These are phyloP conservation scores for Armadillidium nasatum DNA, from an alignment of 1,140 invertebrate species.

Conservation along the genomic window DNA sequence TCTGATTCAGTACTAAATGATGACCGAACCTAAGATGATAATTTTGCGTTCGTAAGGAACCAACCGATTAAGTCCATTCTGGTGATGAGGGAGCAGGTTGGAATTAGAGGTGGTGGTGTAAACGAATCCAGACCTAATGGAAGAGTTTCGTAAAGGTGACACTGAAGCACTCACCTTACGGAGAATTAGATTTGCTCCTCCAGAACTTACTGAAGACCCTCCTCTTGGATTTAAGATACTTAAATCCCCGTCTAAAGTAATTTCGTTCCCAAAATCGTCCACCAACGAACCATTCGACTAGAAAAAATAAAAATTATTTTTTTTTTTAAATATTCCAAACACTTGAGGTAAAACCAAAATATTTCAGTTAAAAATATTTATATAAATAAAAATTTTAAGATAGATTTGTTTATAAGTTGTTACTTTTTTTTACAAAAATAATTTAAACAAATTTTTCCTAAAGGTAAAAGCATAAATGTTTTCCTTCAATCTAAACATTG, in stretches of 20 bases:
- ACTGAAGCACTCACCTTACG: conserved; percentile 37
- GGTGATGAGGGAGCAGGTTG: conserved; percentile 33
- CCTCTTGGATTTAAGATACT: conserved; percentile 20
- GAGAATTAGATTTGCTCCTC: conserved; percentile 30
- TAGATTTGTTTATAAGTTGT: neutral
- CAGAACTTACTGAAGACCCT: neutral
- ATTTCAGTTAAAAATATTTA: too few species aligned
- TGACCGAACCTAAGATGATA: conserved; percentile 28
- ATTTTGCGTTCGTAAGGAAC: conserved; percentile 42
- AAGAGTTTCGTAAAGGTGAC: conserved; percentile 37
- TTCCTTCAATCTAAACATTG: too few species aligned
- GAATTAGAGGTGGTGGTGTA: conserved; percentile 33
- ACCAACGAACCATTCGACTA: conserved; percentile 40
- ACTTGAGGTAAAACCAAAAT: too few species aligned
- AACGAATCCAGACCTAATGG: conserved; percentile 40
- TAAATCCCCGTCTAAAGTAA: conserved; percentile 36
- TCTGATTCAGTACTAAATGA: too few species aligned
- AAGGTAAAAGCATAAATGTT: too few species aligned
- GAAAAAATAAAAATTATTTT: conserved; percentile 3
- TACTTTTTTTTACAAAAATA: neutral
- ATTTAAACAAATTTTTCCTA: neutral
- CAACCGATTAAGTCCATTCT: conserved; percentile 40
- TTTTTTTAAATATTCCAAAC: too few species aligned
- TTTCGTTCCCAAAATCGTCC: conserved; percentile 43
- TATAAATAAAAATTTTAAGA: neutral